Evolutionary conservation across 2,888 invertebrate species (phyloP), one percentile per base, ranked within the genome.

Genomic region (Elegia similella): DNA sequence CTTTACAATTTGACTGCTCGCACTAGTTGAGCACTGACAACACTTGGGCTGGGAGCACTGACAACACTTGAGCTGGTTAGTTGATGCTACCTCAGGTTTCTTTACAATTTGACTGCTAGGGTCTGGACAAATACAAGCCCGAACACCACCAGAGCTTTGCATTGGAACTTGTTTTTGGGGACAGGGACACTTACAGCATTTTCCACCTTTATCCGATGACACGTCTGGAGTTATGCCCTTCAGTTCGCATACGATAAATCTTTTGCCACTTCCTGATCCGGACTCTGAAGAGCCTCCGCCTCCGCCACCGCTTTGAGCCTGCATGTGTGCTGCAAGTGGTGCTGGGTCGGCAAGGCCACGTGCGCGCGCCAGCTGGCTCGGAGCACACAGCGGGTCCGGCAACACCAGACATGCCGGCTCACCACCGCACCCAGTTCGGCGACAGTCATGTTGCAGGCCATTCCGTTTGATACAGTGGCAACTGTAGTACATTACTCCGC

Each of bases 381-480:
- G 93, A 16, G 89, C 86, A 67, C 93, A 93, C 43, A 86, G 60
- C 0, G 93, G 92, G 69, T 93, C 93, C 0, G 93, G 93, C 65
- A 92, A 75, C 16, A 83, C 82, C 48, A 92, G 70, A 66, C 93
- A 94, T 6, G 88, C 66, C 0, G 92, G 92, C 60, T 92, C 85
- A 7, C 92, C 93, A 54, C 90, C 88, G 64, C 93, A 92, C 32
- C 89, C 92, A 1, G 88, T 88, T 34, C 93, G 86, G 32, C 92
- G 90, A 71, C 93, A 93, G 60, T 92, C 90, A 67, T 93, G 93
- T 70, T 93, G 93, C 34, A 93, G 82, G 17, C 93, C 93, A 66
- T 93, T 93, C 58, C 93, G 90, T 65, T 92, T 93, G 59, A 92
- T 89, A 72, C 93, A 93, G 68, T 92, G 92, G 69, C 93, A 93